Conservation (phyloP, 2,797 vertebrate genomes). For the Numenius phaeopus region DNA sequence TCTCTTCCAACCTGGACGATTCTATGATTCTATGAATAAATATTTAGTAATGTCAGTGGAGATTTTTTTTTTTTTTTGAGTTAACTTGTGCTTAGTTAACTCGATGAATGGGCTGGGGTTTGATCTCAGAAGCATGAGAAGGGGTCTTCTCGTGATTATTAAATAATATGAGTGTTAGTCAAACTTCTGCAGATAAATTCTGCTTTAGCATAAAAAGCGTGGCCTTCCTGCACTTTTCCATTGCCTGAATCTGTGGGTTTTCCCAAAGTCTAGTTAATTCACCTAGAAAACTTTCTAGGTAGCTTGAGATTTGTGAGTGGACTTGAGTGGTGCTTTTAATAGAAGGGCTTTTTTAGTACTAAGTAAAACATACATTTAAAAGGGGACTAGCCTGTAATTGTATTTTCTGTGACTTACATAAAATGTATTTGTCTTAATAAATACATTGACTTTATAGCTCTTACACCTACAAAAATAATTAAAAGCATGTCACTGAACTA, state of each 20-base stretch:
- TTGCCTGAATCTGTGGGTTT: not conserved
- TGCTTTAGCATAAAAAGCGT: not conserved
- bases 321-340: not conserved
- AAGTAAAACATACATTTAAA: not conserved
- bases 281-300: not conserved
- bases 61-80: not conserved
- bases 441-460: not conserved
- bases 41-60: not conserved
- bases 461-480: slow-evolving; percentile 24
- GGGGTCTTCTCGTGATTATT: not conserved
- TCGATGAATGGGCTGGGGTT: not conserved
- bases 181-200: not conserved
- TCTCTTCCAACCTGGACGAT: too few relatives aligned
- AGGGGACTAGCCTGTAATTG: not conserved
- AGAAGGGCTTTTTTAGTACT: not conserved
- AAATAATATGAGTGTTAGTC: not conserved
- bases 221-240: not conserved
- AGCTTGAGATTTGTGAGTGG: not conserved
- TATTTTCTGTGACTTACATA: not conserved
- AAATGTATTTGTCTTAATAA: slow-evolving; percentile 34
- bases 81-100: not conserved
- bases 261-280: not conserved
- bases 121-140: not conserved
- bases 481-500: not conserved
- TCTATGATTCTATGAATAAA: not conserved